These are phyloP conservation scores for Drosophila willistoni DNA, from an alignment of 1,140 invertebrate genomes.

Conservation along the genomic window DNA sequence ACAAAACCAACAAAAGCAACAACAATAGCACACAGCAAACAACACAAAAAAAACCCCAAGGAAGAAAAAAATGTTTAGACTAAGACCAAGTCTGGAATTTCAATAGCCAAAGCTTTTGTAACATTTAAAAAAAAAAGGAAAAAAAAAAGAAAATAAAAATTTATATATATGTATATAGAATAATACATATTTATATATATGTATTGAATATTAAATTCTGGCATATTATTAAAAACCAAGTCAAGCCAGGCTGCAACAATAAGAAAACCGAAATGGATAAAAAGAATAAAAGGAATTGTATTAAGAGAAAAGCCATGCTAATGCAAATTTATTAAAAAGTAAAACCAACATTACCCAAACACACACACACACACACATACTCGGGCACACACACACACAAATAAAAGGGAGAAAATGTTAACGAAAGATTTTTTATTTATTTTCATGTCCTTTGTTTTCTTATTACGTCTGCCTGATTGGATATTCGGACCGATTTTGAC, in stretches of 20 bases:
- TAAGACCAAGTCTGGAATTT: conserved; percentile 49
- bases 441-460: conserved; percentile 18
- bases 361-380: not conserved
- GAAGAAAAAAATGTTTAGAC: conserved; percentile 27
- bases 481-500: conserved; percentile 36
- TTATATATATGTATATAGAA: not conserved
- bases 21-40: conserved; percentile 17
- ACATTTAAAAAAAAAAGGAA: conserved; percentile 33
- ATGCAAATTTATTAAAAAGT: conserved; percentile 73
- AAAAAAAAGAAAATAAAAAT: not conserved
- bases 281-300: conserved; percentile 32
- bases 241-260: conserved; percentile 16
- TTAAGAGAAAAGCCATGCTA: conserved; percentile 44
- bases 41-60: conserved; percentile 45
- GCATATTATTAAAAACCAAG: conserved; percentile 64
- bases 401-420: conserved; percentile 38
- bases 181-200: not conserved
- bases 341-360: conserved; percentile 14
- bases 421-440: conserved; percentile 53
- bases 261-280: conserved; percentile 10
- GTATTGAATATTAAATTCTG: conserved; percentile 74
- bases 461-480: conserved; percentile 57
- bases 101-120: conserved; percentile 48
- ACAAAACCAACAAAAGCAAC: conserved; percentile 49
- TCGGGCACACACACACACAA: conserved; percentile 11